Evolutionary conservation across 2,888 invertebrate species (phyloP).

Genomic region (Troglohyphantes excavatus): DNA sequence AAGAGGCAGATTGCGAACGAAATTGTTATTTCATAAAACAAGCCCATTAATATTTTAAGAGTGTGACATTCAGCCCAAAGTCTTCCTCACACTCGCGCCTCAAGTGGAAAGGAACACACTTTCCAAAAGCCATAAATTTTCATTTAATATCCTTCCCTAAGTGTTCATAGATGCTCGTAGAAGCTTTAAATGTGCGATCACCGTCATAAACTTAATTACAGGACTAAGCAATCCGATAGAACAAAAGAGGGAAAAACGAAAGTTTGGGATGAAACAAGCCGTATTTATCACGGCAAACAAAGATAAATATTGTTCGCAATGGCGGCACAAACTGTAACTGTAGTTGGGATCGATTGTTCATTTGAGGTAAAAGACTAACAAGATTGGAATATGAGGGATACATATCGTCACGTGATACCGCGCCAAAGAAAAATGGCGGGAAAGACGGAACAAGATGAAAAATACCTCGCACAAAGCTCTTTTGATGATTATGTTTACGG

Average conservation of each 20-base stretch:
- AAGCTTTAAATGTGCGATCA: slow-evolving; percentile 25
- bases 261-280: neutral
- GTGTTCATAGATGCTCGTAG: slow-evolving; percentile 22
- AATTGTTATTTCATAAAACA: neutral
- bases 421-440: neutral
- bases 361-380: slow-evolving; percentile 53
- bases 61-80: neutral
- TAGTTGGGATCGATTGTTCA: slow-evolving; percentile 23
- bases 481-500: slow-evolving; percentile 53
- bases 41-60: slow-evolving; percentile 3
- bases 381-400: slow-evolving; percentile 50
- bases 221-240: slow-evolving; percentile 5
- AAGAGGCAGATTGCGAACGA: neutral
- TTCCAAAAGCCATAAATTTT: slow-evolving; percentile 25
- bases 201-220: slow-evolving; percentile 53
- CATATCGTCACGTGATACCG: slow-evolving; percentile 35
- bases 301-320: slow-evolving; percentile 27
- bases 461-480: slow-evolving; percentile 48
- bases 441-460: slow-evolving; percentile 35
- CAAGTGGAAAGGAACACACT: slow-evolving; percentile 3
- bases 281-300: slow-evolving; percentile 47
- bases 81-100: neutral
- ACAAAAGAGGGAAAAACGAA: slow-evolving; percentile 21
- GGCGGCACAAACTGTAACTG: slow-evolving; percentile 5
- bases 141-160: slow-evolving; percentile 25